Conservation (phyloP, 2,113 vertebrate genomes). For the Lepidothrix coronata region DNA sequence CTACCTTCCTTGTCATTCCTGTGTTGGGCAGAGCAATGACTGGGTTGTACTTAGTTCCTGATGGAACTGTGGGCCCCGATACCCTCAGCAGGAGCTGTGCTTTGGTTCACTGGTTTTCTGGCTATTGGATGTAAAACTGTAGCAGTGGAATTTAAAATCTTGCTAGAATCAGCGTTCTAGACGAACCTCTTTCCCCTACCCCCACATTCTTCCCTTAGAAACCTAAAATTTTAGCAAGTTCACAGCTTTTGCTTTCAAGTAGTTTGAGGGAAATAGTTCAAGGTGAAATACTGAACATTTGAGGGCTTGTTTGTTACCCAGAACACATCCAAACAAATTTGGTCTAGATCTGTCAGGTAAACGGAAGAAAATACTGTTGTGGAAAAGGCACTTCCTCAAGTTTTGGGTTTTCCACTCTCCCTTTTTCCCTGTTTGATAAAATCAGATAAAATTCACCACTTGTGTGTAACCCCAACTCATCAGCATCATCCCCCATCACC, state of each 20-base stretch:
- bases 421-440: not conserved
- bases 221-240: not conserved
- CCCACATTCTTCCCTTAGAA: not conserved
- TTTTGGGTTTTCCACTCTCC: not conserved
- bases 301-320: not conserved
- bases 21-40: not conserved
- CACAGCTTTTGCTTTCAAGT: not conserved
- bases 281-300: not conserved
- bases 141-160: not conserved
- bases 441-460: not conserved
- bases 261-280: not conserved
- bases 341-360: not conserved
- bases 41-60: not conserved
- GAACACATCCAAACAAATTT: not conserved
- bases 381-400: fast-evolving
- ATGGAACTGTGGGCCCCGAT: not conserved
- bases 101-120: not conserved
- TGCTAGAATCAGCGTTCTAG: fast-evolving
- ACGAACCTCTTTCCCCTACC: not conserved
- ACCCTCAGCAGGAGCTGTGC: not conserved
- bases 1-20: not conserved
- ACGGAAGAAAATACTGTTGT: not conserved
- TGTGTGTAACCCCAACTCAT: fast-evolving
- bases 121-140: not conserved
- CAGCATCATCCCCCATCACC: fast-evolving